Conservation (phyloP, 2,113 vertebrate genomes). For the Colius striatus region DNA sequence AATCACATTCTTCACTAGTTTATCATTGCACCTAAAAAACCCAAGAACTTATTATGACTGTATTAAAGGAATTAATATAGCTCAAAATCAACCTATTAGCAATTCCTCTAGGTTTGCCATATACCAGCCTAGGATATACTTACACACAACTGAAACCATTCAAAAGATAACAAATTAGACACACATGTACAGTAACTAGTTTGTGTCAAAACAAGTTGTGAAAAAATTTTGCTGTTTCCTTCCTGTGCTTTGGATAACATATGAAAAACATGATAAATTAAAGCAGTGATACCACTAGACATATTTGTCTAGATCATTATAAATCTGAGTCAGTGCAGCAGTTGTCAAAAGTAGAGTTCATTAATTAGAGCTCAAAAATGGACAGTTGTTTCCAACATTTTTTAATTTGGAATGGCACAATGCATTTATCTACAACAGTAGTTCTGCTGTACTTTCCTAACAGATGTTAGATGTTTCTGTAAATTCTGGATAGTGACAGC, state of each 20-base stretch:
- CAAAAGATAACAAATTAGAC: neutral
- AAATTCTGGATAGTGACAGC: neutral
- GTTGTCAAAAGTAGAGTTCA: neutral
- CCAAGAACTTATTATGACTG: neutral
- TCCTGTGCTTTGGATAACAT: neutral
- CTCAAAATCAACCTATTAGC: neutral
- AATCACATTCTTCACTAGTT: neutral
- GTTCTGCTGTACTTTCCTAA: neutral
- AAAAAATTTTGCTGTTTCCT: neutral
- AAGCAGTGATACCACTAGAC: neutral
- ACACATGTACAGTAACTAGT: neutral
- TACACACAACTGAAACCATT: neutral
- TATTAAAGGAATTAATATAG: neutral
- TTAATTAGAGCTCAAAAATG: neutral
- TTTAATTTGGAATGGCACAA: neutral
- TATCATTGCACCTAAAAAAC: neutral
- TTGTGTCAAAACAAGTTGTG: neutral
- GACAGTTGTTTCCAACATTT: neutral
- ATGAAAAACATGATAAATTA: neutral
- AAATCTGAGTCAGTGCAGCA: neutral
- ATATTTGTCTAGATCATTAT: neutral
- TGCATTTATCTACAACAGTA: neutral
- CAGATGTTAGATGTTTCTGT: neutral
- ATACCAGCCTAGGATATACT: neutral
- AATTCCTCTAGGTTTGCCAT: neutral